Base-by-base conservation (phyloP, 2,888 invertebrate species). In the Oscheius onirici region DNA sequence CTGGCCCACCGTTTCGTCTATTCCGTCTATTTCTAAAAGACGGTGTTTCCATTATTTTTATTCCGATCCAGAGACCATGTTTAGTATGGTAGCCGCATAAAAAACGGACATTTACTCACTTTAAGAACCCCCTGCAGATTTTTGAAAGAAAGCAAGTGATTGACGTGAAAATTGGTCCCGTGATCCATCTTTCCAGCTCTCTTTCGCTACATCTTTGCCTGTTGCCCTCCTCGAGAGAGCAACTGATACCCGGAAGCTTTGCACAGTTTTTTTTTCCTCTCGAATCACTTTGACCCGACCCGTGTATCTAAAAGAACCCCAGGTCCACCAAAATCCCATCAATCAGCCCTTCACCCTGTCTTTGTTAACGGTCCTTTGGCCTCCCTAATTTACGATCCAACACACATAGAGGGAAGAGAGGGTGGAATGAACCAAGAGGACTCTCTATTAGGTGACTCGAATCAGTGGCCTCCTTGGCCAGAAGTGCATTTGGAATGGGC, bases 401-500 rank as follows among this genome's bases (percentile, higher is more conserved):
- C 34, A 34, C 34, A 34, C 34, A n/a, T n/a, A n/a, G n/a, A n/a
- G 34, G 34, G 34, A 34, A 34, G 34, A 34, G 34, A 34, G 26
- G 13, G 6, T 52, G 51, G 10, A 17, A 20, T 34, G 34, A 24
- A 13, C 17, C 34, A 34, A 34, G 34, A 24, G 1, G n/a, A 20
- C n/a, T n/a, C n/a, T 58, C 58, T 24, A 43, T 43, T 22, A 20
- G 40, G 20, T 58, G 41, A 41, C 58, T 22, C 58, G 58, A 58
- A 58, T 58, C 58, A 26, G 57, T 34, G 57, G 34, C 46, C 54
- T 43, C 46, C 63, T 49, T 63, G 24, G 63, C 49, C 46, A 44
- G n/a, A 63, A 63, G 63, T 63, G 63, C 63, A 63, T 63, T 63
- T 63, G 63, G 63, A 63, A 63, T 63, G 63, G 63, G 43, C 63